These are phyloP conservation scores for Cherax destructor DNA, from an alignment of 1,140 invertebrate species.

Conservation along the genomic window DNA sequence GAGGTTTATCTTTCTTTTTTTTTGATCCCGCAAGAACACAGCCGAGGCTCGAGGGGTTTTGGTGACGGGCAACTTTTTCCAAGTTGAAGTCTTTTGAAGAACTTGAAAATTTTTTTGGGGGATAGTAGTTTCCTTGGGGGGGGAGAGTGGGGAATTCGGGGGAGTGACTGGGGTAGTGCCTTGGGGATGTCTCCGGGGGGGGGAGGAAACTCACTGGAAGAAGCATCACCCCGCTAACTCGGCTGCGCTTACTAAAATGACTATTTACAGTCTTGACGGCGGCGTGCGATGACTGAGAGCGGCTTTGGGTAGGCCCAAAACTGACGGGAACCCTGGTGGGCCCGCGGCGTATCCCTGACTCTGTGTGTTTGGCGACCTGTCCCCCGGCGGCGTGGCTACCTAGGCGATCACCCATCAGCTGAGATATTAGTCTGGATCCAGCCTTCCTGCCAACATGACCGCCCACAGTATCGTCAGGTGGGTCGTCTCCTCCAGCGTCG, in stretches of 20 bases:
- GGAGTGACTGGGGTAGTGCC: constrained; percentile 47
- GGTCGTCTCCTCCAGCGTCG: constrained; percentile 34
- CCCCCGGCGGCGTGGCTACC: constrained; percentile 66
- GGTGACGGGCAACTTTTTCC: constrained; percentile 4
- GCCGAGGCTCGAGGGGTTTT: constrained; percentile 57
- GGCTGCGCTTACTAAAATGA: constrained; percentile 6
- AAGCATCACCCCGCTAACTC: constrained; percentile 68
- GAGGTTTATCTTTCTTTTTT: constrained; percentile 55
- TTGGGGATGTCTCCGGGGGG: constrained; percentile 68
- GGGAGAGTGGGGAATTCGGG: constrained; percentile 18
- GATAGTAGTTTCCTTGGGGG: constrained; percentile 60
- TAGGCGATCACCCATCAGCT: constrained; percentile 59
- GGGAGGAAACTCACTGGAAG: constrained; percentile 69
- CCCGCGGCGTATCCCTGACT: constrained; percentile 30
- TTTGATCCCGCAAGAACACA: constrained; percentile 63
- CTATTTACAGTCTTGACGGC: constrained; percentile 38
- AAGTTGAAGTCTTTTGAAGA: not conserved
- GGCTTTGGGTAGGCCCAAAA: constrained; percentile 24
- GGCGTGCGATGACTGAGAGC: constrained; percentile 67
- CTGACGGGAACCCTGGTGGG: not conserved
- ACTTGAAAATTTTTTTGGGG: constrained; percentile 63
- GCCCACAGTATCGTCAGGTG: not conserved
- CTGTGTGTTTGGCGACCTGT: constrained; percentile 62
- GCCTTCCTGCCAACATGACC: constrained; percentile 47
- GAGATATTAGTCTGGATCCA: constrained; percentile 60